Percentiles rank a stretch among this genome's conserved stretches.
These are phyloP conservation scores for Vanessa cardui DNA, from an alignment of 2,888 invertebrate species.

Conservation along the genomic window DNA sequence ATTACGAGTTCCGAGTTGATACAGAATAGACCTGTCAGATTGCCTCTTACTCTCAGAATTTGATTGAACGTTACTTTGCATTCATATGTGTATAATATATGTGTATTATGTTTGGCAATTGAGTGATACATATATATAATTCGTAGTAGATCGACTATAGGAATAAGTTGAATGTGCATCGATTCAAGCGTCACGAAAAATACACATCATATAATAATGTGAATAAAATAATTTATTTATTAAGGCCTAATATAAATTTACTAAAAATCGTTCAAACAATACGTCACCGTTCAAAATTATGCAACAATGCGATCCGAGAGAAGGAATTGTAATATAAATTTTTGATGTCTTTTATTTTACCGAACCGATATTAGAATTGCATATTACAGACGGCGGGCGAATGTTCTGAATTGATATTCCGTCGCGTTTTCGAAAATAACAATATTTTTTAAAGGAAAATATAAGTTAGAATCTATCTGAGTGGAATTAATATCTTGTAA, in stretches of 20 bases:
- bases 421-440: conserved; percentile 13
- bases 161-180: too few relatives aligned
- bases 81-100: too few relatives aligned
- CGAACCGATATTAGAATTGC: conserved; percentile 8
- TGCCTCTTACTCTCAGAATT: too few relatives aligned
- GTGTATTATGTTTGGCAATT: too few relatives aligned
- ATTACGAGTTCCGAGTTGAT: too few relatives aligned
- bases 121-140: too few relatives aligned
- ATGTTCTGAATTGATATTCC: conserved; percentile 4
- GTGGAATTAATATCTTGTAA: conserved; percentile 3
- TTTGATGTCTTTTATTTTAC: conserved; percentile 4
- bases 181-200: too few relatives aligned
- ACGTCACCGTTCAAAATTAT: neutral
- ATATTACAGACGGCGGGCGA: conserved; percentile 1
- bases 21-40: too few relatives aligned
- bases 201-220: too few relatives aligned
- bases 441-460: conserved; percentile 13
- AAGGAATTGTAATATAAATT: conserved; percentile 1
- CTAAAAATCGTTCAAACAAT: neutral
- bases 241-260: neutral
- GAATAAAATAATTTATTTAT: too few relatives aligned
- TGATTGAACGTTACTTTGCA: too few relatives aligned
- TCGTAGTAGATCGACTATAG: too few relatives aligned
- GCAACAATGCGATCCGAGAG: neutral
- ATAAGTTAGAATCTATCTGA: conserved; percentile 9